Evolutionary conservation across 2,113 vertebrate genomes (phyloP).

Genomic region (Pandion haliaetus): DNA sequence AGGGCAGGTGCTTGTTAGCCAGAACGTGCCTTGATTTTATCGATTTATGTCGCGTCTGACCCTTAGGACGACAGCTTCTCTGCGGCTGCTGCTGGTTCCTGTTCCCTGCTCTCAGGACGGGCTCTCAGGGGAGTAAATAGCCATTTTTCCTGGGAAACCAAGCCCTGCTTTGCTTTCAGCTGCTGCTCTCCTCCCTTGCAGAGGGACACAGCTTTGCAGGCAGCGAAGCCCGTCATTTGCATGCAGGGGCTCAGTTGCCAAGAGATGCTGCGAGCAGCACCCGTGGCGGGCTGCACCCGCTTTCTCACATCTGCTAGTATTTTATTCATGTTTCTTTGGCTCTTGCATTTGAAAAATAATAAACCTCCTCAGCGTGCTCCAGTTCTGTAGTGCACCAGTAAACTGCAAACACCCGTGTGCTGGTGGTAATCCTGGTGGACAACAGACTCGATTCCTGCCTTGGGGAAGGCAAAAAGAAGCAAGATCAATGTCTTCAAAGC

Average conservation of each 20-base stretch:
- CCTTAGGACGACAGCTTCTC: background rate
- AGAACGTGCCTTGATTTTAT: accelerated
- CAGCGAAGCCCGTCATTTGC: background rate
- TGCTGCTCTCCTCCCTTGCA: background rate
- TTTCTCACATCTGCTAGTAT: background rate
- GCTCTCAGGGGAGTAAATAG: background rate
- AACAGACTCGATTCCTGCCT: background rate
- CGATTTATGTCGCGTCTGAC: accelerated
- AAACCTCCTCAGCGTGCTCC: background rate
- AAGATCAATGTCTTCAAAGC: background rate
- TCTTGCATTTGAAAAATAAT: background rate
- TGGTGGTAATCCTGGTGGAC: background rate
- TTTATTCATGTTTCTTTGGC: background rate
- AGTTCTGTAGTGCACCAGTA: background rate
- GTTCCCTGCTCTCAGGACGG: accelerated
- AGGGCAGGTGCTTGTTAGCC: accelerated
- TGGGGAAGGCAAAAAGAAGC: background rate
- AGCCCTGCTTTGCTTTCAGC: background rate
- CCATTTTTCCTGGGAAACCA: background rate
- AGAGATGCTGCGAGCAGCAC: slow-evolving; percentile 30
- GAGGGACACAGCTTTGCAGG: slow-evolving; percentile 22
- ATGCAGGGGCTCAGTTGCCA: slow-evolving; percentile 59
- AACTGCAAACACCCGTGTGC: background rate
- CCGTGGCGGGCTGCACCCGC: background rate
- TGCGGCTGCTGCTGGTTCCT: background rate